A percentile compares a stretch with the other conserved stretches of the same genome.
These are phyloP conservation scores for Zingel zingel DNA, from an alignment of 2,113 vertebrate genomes.

Conservation along the genomic window DNA sequence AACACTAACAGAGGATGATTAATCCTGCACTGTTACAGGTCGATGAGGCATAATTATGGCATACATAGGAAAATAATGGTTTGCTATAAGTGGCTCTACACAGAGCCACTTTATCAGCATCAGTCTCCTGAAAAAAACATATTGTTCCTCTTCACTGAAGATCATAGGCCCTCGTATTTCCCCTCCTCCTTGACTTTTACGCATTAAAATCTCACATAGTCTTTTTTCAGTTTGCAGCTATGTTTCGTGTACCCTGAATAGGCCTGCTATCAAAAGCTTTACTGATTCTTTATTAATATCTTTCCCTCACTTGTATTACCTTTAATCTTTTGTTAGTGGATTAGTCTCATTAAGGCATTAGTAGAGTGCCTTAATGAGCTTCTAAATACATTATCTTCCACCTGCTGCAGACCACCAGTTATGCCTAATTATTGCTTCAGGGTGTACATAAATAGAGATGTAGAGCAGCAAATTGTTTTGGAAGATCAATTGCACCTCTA, in stretches of 20 bases:
- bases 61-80: slow-evolving; percentile 1
- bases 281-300: slow-evolving; percentile 56
- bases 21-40: neutral
- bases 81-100: slow-evolving; percentile 12
- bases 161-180: neutral
- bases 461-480: slow-evolving; percentile 45
- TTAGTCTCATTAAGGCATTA: no score
- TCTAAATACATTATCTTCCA: slow-evolving; percentile 48
- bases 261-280: slow-evolving; percentile 14
- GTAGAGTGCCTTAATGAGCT: slow-evolving; percentile 63
- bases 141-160: slow-evolving; percentile 1
- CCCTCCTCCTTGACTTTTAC: slow-evolving; percentile 27
- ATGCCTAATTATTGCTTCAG: slow-evolving; percentile 33
- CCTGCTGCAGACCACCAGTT: slow-evolving; percentile 45
- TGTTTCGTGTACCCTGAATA: slow-evolving; percentile 25
- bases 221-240: slow-evolving; percentile 37
- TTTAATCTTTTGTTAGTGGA: slow-evolving; percentile 42
- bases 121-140: neutral
- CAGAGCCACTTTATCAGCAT: slow-evolving; percentile 24
- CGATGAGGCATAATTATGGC: neutral
- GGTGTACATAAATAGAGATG: slow-evolving; percentile 56
- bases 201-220: slow-evolving; percentile 41
- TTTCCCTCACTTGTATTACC: slow-evolving; percentile 29
- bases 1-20: neutral
- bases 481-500: slow-evolving; percentile 34